A percentile compares a stretch with the other conserved stretches of the same genome.
phyloP scores from a whole-genome alignment of 2,888 invertebrate species.

The Eupithecia pulchellata region DNA sequence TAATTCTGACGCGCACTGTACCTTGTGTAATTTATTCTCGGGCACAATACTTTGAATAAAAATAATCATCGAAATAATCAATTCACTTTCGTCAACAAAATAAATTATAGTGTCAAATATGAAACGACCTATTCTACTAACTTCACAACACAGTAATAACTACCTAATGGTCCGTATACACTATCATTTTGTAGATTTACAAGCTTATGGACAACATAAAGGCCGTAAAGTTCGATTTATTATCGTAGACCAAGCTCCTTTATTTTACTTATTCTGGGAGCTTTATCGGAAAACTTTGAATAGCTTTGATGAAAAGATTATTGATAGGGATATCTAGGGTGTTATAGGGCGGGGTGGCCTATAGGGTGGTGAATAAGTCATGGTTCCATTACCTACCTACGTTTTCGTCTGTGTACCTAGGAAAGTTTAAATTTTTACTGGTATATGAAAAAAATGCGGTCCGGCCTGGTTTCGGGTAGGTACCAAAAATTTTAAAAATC shows the following conservation, averaged over 20 bases:
- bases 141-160: constrained; percentile 22
- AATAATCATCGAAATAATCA: background rate
- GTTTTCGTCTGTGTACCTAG: no score
- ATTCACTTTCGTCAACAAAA: background rate
- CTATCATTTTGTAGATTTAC: constrained; percentile 27
- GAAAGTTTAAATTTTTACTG: no score
- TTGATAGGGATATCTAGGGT: background rate
- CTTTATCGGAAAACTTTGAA: constrained; percentile 10
- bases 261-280: constrained; percentile 1
- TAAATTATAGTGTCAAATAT: constrained; percentile 16
- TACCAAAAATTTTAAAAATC: no score
- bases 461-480: no score
- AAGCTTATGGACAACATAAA: constrained; percentile 28
- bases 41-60: background rate
- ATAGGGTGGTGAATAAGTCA: background rate
- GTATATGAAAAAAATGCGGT: no score
- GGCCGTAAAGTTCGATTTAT: constrained; percentile 27
- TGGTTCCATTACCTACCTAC: no score
- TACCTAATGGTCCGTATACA: constrained; percentile 22
- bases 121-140: constrained; percentile 15
- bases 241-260: constrained; percentile 13
- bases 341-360: no score
- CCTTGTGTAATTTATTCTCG: background rate
- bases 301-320: background rate
- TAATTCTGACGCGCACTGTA: no score